Conservation (phyloP, 2,888 invertebrate genomes). For the Ichneumoninae sp. region DNA sequence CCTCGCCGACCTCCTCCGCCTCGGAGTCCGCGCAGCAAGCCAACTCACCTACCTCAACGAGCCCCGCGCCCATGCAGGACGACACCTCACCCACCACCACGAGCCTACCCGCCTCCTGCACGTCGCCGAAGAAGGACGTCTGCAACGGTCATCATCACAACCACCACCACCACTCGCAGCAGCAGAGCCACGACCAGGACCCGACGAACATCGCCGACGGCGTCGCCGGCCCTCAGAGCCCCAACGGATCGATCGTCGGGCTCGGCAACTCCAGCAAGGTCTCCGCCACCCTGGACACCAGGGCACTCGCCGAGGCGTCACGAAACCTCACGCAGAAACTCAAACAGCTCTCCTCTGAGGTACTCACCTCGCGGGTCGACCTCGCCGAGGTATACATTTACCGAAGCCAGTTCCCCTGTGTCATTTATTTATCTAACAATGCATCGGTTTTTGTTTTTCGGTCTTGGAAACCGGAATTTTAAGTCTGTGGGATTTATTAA, state of each 20-base stretch:
- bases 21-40: conserved; percentile 54
- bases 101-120: conserved; percentile 53
- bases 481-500: conserved; percentile 5
- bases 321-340: conserved; percentile 96
- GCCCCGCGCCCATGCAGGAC: conserved; percentile 61
- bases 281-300: conserved; percentile 87
- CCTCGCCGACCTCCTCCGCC: conserved; percentile 40
- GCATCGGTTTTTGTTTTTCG: conserved; percentile 2
- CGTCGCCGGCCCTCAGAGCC: conserved; percentile 70
- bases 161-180: conserved; percentile 65
- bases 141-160: conserved; percentile 77
- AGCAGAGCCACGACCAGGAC: conserved; percentile 61
- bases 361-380: conserved; percentile 88
- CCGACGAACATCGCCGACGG: conserved; percentile 65
- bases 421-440: conserved; percentile 51
- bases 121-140: conserved; percentile 78
- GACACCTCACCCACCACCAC: conserved; percentile 62
- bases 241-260: conserved; percentile 79
- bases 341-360: conserved; percentile 95
- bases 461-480: background rate
- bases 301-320: conserved; percentile 94
- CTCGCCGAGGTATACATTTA: conserved; percentile 82
- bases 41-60: conserved; percentile 50
- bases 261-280: conserved; percentile 72
- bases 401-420: conserved; percentile 76